Percentiles rank a stretch among this genome's conserved stretches.
These are phyloP conservation scores for Drosophila acutilabella DNA, from an alignment of 2,888 invertebrate genomes.

Conservation along the genomic window DNA sequence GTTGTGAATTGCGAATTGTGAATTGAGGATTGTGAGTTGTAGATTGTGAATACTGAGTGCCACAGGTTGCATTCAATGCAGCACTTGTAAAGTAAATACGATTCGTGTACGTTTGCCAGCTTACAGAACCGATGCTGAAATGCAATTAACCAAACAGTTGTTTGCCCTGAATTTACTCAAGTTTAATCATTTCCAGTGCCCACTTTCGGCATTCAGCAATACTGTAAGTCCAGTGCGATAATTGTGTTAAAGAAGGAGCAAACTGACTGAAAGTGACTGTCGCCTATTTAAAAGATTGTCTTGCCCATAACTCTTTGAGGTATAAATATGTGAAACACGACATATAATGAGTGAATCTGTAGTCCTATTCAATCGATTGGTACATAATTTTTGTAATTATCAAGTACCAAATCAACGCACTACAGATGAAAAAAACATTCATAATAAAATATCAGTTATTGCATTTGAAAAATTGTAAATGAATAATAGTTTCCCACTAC, in stretches of 20 bases:
- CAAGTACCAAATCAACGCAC: too few species aligned
- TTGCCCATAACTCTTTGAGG: neutral
- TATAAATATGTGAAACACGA: too few species aligned
- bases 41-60: conserved; percentile 24
- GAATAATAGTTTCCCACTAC: too few species aligned
- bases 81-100: conserved; percentile 50
- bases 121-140: conserved; percentile 30
- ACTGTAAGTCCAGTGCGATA: conserved; percentile 20
- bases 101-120: conserved; percentile 31
- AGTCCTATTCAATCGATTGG: too few species aligned
- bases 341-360: too few species aligned
- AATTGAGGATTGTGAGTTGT: neutral
- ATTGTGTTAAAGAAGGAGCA: conserved; percentile 37
- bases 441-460: too few species aligned
- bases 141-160: conserved; percentile 47
- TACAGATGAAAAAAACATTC: too few species aligned
- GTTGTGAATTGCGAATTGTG: conserved; percentile 4
- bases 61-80: conserved; percentile 44
- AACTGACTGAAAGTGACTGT: neutral
- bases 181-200: conserved; percentile 30
- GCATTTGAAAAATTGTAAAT: too few species aligned
- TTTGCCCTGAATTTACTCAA: conserved; percentile 36
- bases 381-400: too few species aligned
- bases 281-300: neutral
- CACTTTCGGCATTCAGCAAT: conserved; percentile 6